Percentiles rank a stretch among this genome's conserved stretches.
These are phyloP conservation scores for Drosophila siamana DNA, from an alignment of 2,888 invertebrate species.

Conservation along the genomic window DNA sequence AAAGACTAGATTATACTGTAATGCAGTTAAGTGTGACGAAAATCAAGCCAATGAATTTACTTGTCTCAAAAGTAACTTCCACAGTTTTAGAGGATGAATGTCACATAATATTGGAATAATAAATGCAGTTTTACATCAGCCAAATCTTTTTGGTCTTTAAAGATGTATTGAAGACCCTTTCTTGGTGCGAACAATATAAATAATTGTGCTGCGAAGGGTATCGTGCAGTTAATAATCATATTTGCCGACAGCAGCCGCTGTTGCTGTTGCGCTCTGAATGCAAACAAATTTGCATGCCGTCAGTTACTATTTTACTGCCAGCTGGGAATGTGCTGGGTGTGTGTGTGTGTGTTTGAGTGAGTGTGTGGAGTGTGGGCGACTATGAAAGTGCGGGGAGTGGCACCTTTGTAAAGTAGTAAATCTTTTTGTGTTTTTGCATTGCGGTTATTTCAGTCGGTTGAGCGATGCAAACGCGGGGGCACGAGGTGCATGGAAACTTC, in stretches of 20 bases:
- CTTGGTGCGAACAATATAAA: too few species aligned
- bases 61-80: too few species aligned
- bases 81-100: too few species aligned
- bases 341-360: neutral
- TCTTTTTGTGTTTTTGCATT: conserved; percentile 73
- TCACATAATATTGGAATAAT: too few species aligned
- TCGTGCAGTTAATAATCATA: conserved; percentile 18
- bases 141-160: too few species aligned
- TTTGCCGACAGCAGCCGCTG: conserved; percentile 29
- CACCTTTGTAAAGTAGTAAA: conserved; percentile 67
- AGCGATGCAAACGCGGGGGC: neutral
- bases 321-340: conserved; percentile 58
- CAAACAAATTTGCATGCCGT: conserved; percentile 81
- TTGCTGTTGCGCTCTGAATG: conserved; percentile 65
- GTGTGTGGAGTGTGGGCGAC: conserved; percentile 4
- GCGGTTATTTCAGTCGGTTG: conserved; percentile 64
- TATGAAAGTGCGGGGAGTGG: conserved; percentile 12
- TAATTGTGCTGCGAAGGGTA: conserved; percentile 38
- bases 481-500: conserved; percentile 32
- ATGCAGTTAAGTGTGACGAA: too few species aligned
- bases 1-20: too few species aligned
- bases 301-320: conserved; percentile 81
- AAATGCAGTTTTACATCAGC: too few species aligned
- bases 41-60: too few species aligned
- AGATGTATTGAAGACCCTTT: too few species aligned